Evolutionary conservation across 1,140 invertebrate species (phyloP).

Genomic region (Magallana ariakensis): DNA sequence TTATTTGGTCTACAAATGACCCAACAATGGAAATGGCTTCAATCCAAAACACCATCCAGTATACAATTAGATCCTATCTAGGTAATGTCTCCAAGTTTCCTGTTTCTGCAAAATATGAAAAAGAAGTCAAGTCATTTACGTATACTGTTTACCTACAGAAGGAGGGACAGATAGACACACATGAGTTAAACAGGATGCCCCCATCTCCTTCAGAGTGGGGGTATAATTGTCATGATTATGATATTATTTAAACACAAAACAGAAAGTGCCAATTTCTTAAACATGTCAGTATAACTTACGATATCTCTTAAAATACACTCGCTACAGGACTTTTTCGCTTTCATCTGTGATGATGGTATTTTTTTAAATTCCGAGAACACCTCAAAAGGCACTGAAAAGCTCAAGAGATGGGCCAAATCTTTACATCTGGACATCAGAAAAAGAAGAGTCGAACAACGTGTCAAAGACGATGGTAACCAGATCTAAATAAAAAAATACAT

Average conservation of each 20-base stretch:
- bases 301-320: neutral
- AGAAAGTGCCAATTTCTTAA: neutral
- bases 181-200: too few species aligned
- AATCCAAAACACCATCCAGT: neutral
- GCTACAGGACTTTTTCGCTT: neutral
- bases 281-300: neutral
- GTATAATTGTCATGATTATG: neutral
- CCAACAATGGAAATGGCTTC: neutral
- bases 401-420: neutral
- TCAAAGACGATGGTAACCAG: neutral
- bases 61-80: neutral
- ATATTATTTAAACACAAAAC: neutral
- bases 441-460: neutral
- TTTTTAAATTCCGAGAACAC: neutral
- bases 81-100: neutral
- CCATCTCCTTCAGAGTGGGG: neutral
- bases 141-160: too few species aligned
- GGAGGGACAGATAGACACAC: too few species aligned
- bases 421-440: neutral
- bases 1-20: neutral
- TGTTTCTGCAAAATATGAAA: too few species aligned
- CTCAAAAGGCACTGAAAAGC: neutral
- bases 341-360: neutral
- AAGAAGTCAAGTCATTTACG: too few species aligned
- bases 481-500: neutral